Base-by-base conservation (phyloP, 1,140 invertebrate genomes). In the Aphis craccivora region DNA sequence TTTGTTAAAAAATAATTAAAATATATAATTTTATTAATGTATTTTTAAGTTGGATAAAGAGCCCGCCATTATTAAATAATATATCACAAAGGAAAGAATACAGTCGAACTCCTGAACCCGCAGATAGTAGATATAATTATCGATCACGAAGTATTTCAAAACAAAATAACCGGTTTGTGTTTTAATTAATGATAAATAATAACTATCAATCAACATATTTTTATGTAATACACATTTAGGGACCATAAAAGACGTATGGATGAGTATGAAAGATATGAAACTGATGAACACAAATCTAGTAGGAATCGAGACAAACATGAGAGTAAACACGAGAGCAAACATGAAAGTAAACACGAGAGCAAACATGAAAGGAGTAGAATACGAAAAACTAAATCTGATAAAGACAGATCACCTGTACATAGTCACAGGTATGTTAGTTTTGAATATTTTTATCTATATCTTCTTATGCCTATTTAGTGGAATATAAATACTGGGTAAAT, bases 21-120 rank as follows among this genome's bases (percentile, higher is more conserved):
- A 8, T 43, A 23, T 60, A 5, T 60, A 91, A 81, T 48, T 48
- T 9, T 83, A 25, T 83, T 18, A 43, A 43, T 83, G 18, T 91
- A 43, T 51, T 93, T 92, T 93, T 55, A 84, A 93, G 91, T 37
- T 93, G 91, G 91, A 86, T 53, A 14, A 84, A 93, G 45, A 92
- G 91, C 45, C 91, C 91, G 22, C 35, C 76, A 83, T 91, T 91
- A 81, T 91, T 91, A 51, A 83, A 91, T 86, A 83, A 91, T 86
- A 14, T 93, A 55, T 23, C 43, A 55, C 55, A 55, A 55, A 86
- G 81, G 20, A 93, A 93, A 86, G 91, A 93, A 55, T 93, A 93
- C 40, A 86, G 76, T 30, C 81, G 14, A 22, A 93, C 91, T 2
- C 76, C 91, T 37, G 91, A 93, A 55, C 35, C 81, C 30, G 18